Percentiles rank a stretch among this genome's conserved stretches.
Conservation (phyloP, 2,797 vertebrate genomes). For the Poecile montanus region DNA sequence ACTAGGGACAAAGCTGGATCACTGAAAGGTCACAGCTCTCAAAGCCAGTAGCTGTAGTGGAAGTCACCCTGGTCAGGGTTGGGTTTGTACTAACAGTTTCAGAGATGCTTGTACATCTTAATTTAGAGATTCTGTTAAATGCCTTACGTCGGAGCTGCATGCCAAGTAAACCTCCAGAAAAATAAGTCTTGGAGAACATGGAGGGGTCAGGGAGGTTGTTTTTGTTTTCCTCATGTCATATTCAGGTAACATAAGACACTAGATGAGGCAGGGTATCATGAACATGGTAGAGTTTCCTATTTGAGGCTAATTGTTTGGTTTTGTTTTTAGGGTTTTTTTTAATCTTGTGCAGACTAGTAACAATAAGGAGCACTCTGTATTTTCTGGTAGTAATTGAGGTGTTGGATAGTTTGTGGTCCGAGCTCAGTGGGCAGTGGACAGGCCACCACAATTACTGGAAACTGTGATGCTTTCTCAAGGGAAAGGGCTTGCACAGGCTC, state of each 20-base stretch:
- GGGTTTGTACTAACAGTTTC: background rate
- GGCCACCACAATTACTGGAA: background rate
- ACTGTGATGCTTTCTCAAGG: background rate
- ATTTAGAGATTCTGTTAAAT: background rate
- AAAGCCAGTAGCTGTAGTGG: background rate
- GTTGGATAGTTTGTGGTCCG: background rate
- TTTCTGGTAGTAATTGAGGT: background rate
- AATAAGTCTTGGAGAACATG: background rate
- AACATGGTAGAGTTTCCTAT: background rate
- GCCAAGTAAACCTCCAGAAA: background rate
- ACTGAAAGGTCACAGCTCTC: slow-evolving; percentile 5
- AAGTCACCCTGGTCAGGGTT: background rate
- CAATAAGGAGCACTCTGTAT: background rate
- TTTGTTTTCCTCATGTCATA: background rate
- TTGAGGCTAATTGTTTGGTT: background rate
- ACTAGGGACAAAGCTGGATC: slow-evolving; percentile 14
- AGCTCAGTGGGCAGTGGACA: background rate
- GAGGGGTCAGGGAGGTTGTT: background rate
- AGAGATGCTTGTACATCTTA: background rate
- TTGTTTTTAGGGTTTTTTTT: background rate
- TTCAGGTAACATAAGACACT: background rate
- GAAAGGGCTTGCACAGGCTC: background rate
- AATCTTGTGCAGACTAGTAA: background rate
- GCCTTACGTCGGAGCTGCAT: background rate
- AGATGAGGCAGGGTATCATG: background rate